Percentiles rank a stretch among this genome's conserved stretches.
Conservation (phyloP, 1,140 invertebrate species). For the Aphelenchoides fujianensis region DNA sequence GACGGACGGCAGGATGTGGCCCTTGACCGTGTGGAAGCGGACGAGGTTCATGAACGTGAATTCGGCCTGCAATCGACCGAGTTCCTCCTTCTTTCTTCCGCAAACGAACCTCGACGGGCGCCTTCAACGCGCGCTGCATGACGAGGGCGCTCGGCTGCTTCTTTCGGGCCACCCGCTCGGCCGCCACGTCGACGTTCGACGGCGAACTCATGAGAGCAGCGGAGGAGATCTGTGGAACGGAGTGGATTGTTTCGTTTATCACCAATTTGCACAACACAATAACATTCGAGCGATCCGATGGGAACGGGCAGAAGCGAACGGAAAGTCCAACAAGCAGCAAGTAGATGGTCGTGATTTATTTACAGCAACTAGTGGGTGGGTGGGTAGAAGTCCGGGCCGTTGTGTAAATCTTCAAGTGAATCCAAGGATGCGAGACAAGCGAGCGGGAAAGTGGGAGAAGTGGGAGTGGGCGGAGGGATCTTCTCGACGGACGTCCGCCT, state of each 20-base stretch:
- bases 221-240: too few species aligned
- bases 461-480: background rate
- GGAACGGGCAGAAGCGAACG: too few species aligned
- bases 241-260: too few species aligned
- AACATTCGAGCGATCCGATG: too few species aligned
- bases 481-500: background rate
- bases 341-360: constrained; percentile 14
- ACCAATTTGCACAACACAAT: too few species aligned
- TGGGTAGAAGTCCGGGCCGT: background rate
- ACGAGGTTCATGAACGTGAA: constrained; percentile 22
- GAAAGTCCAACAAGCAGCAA: too few species aligned
- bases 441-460: constrained; percentile 21
- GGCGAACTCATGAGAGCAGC: too few species aligned
- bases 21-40: constrained; percentile 20
- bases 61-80: constrained; percentile 1
- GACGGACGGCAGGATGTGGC: constrained; percentile 24
- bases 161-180: too few species aligned
- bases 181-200: too few species aligned
- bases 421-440: background rate
- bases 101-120: background rate
- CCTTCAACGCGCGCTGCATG: constrained; percentile 11
- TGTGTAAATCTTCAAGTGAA: constrained; percentile 15
- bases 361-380: constrained; percentile 17
- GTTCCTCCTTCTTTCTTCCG: background rate
- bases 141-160: background rate